A percentile compares a stretch with the other conserved stretches of the same genome.
Evolutionary conservation across 2,797 vertebrate genomes (phyloP).

Genomic region (Macroramphosus scolopax): DNA sequence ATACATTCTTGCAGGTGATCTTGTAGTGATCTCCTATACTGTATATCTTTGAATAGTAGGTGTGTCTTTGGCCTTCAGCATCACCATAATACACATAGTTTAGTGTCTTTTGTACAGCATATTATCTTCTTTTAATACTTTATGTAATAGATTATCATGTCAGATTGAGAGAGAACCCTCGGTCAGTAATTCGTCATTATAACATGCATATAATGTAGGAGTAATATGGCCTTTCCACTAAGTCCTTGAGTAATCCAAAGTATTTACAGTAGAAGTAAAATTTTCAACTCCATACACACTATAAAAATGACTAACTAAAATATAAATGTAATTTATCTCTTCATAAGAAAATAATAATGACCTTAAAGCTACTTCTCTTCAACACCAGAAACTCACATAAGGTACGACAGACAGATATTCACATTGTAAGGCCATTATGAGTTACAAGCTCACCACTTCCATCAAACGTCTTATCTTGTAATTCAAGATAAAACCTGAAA

Average conservation of each 20-base stretch:
- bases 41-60: constrained; percentile 52
- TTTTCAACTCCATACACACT: constrained; percentile 65
- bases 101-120: constrained; percentile 59
- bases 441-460: too few species aligned
- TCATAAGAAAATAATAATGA: constrained; percentile 79
- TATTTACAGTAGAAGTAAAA: constrained; percentile 71
- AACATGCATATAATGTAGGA: constrained; percentile 74
- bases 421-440: constrained; percentile 76
- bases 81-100: constrained; percentile 56
- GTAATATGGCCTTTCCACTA: constrained; percentile 66
- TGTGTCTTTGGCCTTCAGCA: constrained; percentile 76
- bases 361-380: constrained; percentile 73
- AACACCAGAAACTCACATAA: constrained; percentile 62
- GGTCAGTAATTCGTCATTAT: constrained; percentile 53
- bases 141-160: constrained; percentile 58
- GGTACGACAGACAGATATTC: constrained; percentile 67
- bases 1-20: constrained; percentile 67
- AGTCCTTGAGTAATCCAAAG: constrained; percentile 67
- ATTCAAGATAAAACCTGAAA: constrained; percentile 72
- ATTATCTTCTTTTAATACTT: constrained; percentile 56
- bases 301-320: constrained; percentile 80
- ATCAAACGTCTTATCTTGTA: too few species aligned
- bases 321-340: constrained; percentile 78
- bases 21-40: constrained; percentile 54
- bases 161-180: constrained; percentile 57